Percentiles rank a stretch among this genome's conserved stretches.
Conservation (phyloP, 2,113 vertebrate species). For the Dunckerocampus dactyliophorus region DNA sequence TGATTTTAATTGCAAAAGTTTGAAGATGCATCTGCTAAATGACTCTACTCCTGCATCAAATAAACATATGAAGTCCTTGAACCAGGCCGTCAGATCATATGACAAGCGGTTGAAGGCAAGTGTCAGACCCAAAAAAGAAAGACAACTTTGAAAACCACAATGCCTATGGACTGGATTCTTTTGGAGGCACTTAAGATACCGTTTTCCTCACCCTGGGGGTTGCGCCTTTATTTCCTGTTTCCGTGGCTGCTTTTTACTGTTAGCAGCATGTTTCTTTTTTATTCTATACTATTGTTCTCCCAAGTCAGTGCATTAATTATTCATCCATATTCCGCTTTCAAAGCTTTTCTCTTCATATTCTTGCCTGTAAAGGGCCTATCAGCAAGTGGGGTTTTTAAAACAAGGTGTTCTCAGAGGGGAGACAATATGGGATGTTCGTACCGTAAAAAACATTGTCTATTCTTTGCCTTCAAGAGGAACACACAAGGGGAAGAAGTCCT, state of each 20-base stretch:
- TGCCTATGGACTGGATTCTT: conserved; percentile 23
- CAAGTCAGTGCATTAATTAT: conserved; percentile 70
- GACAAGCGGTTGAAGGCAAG: not conserved
- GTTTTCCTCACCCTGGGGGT: conserved; percentile 42
- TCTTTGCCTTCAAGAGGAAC: conserved; percentile 29
- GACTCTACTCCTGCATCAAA: too few species aligned
- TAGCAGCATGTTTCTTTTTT: conserved; percentile 56
- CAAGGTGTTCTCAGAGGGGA: conserved; percentile 55
- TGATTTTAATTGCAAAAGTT: too few species aligned
- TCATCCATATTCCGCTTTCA: conserved; percentile 66
- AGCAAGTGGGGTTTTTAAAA: conserved; percentile 58
- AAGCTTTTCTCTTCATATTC: conserved; percentile 59
- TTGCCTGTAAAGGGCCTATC: conserved; percentile 66
- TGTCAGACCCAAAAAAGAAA: not conserved
- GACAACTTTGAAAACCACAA: not conserved
- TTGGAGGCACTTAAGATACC: conserved; percentile 35
- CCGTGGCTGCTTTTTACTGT: conserved; percentile 47
- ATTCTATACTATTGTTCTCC: conserved; percentile 68
- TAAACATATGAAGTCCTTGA: not conserved
- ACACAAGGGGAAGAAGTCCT: conserved; percentile 32
- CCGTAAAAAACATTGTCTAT: conserved; percentile 40
- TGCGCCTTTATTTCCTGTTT: conserved; percentile 35
- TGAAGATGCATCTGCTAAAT: too few species aligned
- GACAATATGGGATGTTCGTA: conserved; percentile 54
- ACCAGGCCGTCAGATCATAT: not conserved